Conservation (phyloP, 2,888 invertebrate species). For the Ligdia adustata region DNA sequence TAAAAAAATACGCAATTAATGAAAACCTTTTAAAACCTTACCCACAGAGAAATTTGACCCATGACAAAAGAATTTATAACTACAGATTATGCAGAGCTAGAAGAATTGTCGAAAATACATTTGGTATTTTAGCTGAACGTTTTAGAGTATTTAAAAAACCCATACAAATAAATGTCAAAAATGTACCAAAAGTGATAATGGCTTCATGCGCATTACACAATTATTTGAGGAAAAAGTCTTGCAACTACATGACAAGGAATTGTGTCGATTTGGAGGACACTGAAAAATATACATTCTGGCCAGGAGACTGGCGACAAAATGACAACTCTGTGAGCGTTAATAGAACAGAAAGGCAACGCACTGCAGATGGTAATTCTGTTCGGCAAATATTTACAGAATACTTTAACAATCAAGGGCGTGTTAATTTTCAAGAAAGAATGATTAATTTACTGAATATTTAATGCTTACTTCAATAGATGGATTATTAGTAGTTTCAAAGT, state of each 20-base stretch:
- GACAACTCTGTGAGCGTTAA: constrained; percentile 22
- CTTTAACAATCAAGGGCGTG: constrained; percentile 27
- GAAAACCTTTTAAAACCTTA: constrained; percentile 27
- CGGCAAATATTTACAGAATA: constrained; percentile 31
- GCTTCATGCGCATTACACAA: constrained; percentile 28
- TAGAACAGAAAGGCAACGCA: constrained; percentile 29
- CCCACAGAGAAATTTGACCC: constrained; percentile 18
- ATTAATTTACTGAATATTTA: constrained; percentile 13
- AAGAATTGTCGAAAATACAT: constrained; percentile 25
- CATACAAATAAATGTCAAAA: constrained; percentile 21
- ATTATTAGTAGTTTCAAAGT: neutral
- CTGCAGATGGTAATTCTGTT: constrained; percentile 28
- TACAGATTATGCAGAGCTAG: constrained; percentile 19
- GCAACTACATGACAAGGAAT: constrained; percentile 14
- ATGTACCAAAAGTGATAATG: constrained; percentile 23
- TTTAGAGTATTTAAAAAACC: constrained; percentile 22
- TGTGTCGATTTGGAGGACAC: constrained; percentile 21
- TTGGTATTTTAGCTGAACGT: constrained; percentile 20
- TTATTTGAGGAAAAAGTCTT: constrained; percentile 27
- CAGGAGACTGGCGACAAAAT: constrained; percentile 29
- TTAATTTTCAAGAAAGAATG: constrained; percentile 19
- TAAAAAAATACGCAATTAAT: too few species aligned
- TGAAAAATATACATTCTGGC: constrained; percentile 22
- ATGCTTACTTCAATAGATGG: constrained; percentile 1
- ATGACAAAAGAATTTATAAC: too few species aligned